These are phyloP conservation scores for Ornithoptera priamus DNA, from an alignment of 2,888 invertebrate genomes.

Conservation along the genomic window DNA sequence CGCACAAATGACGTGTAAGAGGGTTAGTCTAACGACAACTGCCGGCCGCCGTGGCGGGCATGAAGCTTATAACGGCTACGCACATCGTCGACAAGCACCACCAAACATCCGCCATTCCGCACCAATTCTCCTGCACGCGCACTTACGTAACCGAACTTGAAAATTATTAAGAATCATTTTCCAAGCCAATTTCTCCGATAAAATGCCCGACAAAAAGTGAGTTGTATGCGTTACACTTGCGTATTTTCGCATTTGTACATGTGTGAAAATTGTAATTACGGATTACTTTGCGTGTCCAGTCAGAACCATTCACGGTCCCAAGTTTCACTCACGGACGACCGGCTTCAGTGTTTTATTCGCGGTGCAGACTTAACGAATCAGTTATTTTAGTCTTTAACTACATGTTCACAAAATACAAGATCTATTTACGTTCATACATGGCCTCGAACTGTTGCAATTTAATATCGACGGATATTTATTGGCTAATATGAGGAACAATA, in stretches of 20 bases:
- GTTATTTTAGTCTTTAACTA: constrained; percentile 49
- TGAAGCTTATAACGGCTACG: constrained; percentile 76
- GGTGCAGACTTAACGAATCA: constrained; percentile 36
- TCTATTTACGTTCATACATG: constrained; percentile 38
- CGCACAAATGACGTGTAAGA: constrained; percentile 68
- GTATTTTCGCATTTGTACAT: constrained; percentile 47
- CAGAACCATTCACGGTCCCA: constrained; percentile 52
- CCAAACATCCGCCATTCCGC: constrained; percentile 81
- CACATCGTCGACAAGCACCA: constrained; percentile 74
- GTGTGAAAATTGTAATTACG: constrained; percentile 59
- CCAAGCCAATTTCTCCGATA: constrained; percentile 80
- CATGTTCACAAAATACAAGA: constrained; percentile 52
- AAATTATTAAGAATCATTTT: constrained; percentile 79
- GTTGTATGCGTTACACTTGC: constrained; percentile 61
- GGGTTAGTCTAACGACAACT: constrained; percentile 72
- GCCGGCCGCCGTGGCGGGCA: constrained; percentile 64
- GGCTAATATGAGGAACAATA: constrained; percentile 51
- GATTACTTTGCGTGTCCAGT: constrained; percentile 57
- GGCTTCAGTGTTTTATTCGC: constrained; percentile 50
- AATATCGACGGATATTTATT: constrained; percentile 44
- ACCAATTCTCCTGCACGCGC: constrained; percentile 78
- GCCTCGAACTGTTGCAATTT: constrained; percentile 41
- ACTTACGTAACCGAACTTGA: constrained; percentile 81
- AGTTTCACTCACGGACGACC: constrained; percentile 62
- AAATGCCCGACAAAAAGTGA: constrained; percentile 76